These are phyloP conservation scores for Acanthis flammea DNA, from an alignment of 2,797 vertebrate species.

Conservation along the genomic window DNA sequence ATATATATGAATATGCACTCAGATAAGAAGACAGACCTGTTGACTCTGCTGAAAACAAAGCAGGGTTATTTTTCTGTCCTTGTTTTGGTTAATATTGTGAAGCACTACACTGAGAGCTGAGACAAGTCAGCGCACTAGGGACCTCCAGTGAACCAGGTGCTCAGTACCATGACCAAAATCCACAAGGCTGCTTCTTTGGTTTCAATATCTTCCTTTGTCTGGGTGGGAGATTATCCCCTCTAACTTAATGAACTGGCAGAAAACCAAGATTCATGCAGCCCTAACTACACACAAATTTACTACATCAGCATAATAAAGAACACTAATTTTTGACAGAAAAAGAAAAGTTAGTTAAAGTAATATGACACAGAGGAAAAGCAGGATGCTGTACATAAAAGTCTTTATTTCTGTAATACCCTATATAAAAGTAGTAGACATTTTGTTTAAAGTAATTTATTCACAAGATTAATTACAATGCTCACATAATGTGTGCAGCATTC, in stretches of 20 bases:
- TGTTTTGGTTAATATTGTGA: neutral
- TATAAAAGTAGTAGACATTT: neutral
- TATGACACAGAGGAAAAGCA: neutral
- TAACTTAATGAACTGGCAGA: neutral
- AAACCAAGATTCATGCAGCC: neutral
- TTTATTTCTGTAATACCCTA: neutral
- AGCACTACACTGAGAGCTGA: neutral
- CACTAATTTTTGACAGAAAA: neutral
- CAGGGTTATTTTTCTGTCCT: neutral
- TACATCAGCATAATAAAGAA: neutral
- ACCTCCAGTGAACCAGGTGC: neutral
- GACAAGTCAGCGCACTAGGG: neutral
- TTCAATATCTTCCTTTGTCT: neutral
- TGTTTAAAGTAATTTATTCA: neutral
- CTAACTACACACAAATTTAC: neutral
- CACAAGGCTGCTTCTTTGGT: neutral
- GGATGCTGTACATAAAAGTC: neutral
- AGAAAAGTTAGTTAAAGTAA: neutral
- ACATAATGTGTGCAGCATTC: neutral
- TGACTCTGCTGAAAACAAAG: neutral
- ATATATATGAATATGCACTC: neutral
- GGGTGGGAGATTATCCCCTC: neutral
- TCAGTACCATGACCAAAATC: neutral
- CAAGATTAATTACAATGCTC: neutral
- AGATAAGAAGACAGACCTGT: neutral